phyloP scores from a whole-genome alignment of 2,113 vertebrate species.

The Pterocles burchelli region DNA sequence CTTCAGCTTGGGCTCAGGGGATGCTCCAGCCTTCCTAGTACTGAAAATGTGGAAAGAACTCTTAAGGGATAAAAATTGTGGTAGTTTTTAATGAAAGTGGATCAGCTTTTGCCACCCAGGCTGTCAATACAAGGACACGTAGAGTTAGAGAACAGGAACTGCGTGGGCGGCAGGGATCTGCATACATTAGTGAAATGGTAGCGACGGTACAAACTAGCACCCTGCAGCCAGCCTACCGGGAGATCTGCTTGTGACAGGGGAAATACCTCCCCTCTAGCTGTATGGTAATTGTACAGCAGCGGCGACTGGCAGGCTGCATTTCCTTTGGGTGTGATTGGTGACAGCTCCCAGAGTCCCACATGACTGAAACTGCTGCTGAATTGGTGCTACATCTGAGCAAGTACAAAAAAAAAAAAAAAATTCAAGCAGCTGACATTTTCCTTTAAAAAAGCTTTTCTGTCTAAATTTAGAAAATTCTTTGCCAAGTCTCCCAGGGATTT shows the following conservation, averaged over 20 bases:
- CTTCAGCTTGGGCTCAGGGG: background rate
- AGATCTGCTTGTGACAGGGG: background rate
- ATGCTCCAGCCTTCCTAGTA: background rate
- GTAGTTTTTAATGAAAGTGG: background rate
- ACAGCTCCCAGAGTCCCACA: background rate
- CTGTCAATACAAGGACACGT: background rate
- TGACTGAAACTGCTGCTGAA: background rate
- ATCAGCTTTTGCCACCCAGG: background rate
- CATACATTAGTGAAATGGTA: background rate
- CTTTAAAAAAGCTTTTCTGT: constrained; percentile 43
- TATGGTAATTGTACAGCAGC: background rate
- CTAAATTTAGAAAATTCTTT: constrained; percentile 59
- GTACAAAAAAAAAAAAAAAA: background rate
- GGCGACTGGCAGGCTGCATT: background rate
- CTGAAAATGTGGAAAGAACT: background rate
- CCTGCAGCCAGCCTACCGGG: background rate
- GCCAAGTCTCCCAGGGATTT: constrained; percentile 31
- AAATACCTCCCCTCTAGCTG: background rate
- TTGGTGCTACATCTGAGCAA: background rate
- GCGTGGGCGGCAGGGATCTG: background rate
- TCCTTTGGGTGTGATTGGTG: rapidly evolving
- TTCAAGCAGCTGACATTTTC: constrained; percentile 11
- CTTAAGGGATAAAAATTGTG: background rate
- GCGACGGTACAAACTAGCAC: background rate
- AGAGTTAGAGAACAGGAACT: background rate